phyloP scores from a whole-genome alignment of 2,888 invertebrate species.

The Scaptodrosophila latifasciaeformis region DNA sequence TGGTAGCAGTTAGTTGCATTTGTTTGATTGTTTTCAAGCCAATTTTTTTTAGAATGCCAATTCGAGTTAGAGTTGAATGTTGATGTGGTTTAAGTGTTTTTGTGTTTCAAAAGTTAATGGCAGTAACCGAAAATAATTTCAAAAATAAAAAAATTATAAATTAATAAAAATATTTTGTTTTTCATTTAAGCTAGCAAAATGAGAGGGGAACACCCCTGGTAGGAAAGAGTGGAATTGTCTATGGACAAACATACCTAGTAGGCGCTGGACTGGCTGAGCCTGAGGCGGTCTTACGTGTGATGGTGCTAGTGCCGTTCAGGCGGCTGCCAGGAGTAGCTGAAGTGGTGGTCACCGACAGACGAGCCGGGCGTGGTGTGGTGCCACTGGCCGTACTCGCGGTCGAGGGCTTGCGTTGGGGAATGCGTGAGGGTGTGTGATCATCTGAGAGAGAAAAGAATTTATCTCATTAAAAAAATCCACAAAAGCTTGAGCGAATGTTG shows the following conservation, averaged over 20 bases:
- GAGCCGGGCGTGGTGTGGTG: constrained; percentile 77
- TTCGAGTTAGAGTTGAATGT: constrained; percentile 43
- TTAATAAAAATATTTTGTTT: constrained; percentile 37
- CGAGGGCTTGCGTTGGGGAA: constrained; percentile 83
- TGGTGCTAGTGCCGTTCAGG: constrained; percentile 79
- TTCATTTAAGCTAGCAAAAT: too few relatives aligned
- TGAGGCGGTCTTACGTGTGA: constrained; percentile 82
- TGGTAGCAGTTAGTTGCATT: constrained; percentile 63
- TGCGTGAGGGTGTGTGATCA: constrained; percentile 83
- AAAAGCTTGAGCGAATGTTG: too few relatives aligned
- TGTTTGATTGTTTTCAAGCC: constrained; percentile 45
- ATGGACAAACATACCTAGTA: constrained; percentile 81
- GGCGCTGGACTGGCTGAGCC: constrained; percentile 86
- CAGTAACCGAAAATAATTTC: constrained; percentile 56
- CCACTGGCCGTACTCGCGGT: constrained; percentile 79
- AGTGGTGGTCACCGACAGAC: constrained; percentile 78
- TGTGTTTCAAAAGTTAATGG: constrained; percentile 50
- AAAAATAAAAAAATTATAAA: constrained; percentile 51
- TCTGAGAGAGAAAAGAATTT: too few relatives aligned
- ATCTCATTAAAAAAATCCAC: too few relatives aligned
- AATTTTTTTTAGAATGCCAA: constrained; percentile 49
- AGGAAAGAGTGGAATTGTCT: neutral
- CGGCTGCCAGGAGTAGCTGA: constrained; percentile 75
- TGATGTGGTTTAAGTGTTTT: constrained; percentile 20
- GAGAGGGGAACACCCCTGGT: too few relatives aligned